Percentiles rank a stretch among this genome's conserved stretches.
These are phyloP conservation scores for Pangasius mekongensis DNA, from an alignment of 2,797 vertebrate genomes.

Conservation along the genomic window DNA sequence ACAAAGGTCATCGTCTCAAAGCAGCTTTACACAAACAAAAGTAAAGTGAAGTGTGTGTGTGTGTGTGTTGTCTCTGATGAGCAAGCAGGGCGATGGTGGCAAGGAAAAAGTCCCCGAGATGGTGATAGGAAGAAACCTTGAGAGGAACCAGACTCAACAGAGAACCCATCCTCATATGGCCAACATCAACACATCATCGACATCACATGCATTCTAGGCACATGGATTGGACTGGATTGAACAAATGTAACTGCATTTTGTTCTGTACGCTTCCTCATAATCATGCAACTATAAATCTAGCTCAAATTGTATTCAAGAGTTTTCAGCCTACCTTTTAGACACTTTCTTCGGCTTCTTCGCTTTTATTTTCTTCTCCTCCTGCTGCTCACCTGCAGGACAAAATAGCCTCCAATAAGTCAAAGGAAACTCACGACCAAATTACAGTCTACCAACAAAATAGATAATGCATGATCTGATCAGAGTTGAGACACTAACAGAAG, in stretches of 20 bases:
- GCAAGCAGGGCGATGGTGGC: too few relatives aligned
- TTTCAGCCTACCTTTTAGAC: conserved; percentile 31
- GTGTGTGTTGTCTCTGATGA: too few relatives aligned
- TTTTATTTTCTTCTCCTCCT: conserved; percentile 28
- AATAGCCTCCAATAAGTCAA: background rate
- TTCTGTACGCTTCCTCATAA: background rate
- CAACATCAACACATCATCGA: background rate
- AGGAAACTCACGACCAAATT: background rate
- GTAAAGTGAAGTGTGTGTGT: too few relatives aligned
- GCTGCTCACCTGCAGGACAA: conserved; percentile 11
- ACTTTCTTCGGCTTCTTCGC: fast-evolving
- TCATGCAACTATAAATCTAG: too few relatives aligned
- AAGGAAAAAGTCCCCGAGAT: too few relatives aligned
- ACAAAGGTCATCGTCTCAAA: too few relatives aligned
- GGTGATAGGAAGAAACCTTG: too few relatives aligned
- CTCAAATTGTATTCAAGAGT: background rate
- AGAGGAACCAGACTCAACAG: too few relatives aligned
- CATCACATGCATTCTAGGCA: background rate
- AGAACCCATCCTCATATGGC: too few relatives aligned
- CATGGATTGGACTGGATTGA: background rate
- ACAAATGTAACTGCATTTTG: background rate
- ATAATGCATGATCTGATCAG: background rate
- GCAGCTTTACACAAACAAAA: too few relatives aligned
- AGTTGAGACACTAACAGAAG: background rate
- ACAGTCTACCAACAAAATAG: background rate